phyloP scores from a whole-genome alignment of 1,140 invertebrate species.

The Papilio aristodemus region DNA sequence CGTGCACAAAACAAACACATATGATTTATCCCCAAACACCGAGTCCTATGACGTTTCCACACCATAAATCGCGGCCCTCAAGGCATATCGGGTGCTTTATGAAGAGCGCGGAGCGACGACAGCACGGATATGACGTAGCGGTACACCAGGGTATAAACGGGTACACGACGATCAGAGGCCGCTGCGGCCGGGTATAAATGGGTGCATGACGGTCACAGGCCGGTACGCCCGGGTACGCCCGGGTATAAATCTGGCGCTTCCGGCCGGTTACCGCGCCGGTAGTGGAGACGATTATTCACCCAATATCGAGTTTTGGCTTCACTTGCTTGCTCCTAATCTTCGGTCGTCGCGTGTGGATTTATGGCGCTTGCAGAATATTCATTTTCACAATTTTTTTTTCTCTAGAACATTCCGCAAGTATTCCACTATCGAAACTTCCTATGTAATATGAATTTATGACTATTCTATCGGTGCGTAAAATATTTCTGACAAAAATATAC shows the following conservation, averaged over 20 bases:
- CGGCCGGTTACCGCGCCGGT: conserved; percentile 73
- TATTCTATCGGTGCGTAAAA: neutral
- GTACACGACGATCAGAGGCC: conserved; percentile 53
- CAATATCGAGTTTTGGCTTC: conserved; percentile 79
- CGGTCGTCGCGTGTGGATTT: conserved; percentile 60
- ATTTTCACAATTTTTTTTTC: conserved; percentile 35
- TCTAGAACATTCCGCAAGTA: neutral
- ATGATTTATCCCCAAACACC: conserved; percentile 73
- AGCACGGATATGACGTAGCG: conserved; percentile 51
- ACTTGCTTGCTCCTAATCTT: conserved; percentile 74
- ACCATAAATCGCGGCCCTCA: conserved; percentile 76
- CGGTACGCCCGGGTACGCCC: conserved; percentile 50
- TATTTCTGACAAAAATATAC: conserved; percentile 6
- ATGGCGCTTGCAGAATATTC: conserved; percentile 47
- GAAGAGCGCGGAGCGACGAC: conserved; percentile 66
- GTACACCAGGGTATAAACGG: conserved; percentile 43
- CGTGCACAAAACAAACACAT: conserved; percentile 67
- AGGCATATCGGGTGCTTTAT: conserved; percentile 72
- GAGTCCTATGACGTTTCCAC: conserved; percentile 75
- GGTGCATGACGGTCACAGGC: conserved; percentile 54
- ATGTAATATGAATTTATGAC: neutral
- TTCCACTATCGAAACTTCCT: conserved; percentile 21
- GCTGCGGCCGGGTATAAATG: conserved; percentile 50
- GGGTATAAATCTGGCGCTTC: conserved; percentile 78
- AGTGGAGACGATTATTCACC: conserved; percentile 78